Base-by-base conservation (phyloP, 2,888 invertebrate species). In the Mayetiola destructor region DNA sequence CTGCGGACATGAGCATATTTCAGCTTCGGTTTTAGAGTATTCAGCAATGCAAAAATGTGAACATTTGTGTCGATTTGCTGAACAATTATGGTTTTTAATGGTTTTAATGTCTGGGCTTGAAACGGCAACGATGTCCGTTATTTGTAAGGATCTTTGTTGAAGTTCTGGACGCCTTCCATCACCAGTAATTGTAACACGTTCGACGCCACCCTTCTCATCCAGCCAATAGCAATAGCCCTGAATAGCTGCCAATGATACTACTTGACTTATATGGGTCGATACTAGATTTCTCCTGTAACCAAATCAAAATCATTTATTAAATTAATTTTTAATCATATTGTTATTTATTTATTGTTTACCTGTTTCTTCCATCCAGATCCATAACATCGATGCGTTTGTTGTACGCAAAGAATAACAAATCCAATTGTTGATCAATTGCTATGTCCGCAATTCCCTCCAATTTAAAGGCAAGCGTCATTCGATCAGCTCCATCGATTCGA, bases 321-420 rank as follows among this genome's bases (percentile, higher is more conserved):
- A 21, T 39, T 27, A 10, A 53, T 35, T 23, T 39, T 23, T 27
- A 40, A 36, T 4, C 16, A 59, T 27, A 55, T 52, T 52, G 53
- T 21, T 52, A 27, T 4, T 39, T 9, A 52, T 57, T 36, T 10
- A 30, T 32, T 27, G 59, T 70, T 67, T 73, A 85, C 80, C 82
- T 80, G 68, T 85, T 82, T 52, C 80, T 79, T 12, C 90, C 90
- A 64, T 85, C 81, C 14, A 94, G 77, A 64, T 90, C 86, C 60
- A 87, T 81, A 60, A 81, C 81, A 67, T 89, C 89, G 62, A 96
- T 88, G 62, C 84, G 80, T 55, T 84, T 78, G 12, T 80, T 80
- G 66, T 86, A 85, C 0, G 89, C 84, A 88, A 92, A 95, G 72
- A 86, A 94, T 1, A 95, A 76, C 61, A 82, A 75, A 67, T 85